Conservation (phyloP, 37 sponge, comb jelly and placozoan species). For the Agelas oroides region DNA sequence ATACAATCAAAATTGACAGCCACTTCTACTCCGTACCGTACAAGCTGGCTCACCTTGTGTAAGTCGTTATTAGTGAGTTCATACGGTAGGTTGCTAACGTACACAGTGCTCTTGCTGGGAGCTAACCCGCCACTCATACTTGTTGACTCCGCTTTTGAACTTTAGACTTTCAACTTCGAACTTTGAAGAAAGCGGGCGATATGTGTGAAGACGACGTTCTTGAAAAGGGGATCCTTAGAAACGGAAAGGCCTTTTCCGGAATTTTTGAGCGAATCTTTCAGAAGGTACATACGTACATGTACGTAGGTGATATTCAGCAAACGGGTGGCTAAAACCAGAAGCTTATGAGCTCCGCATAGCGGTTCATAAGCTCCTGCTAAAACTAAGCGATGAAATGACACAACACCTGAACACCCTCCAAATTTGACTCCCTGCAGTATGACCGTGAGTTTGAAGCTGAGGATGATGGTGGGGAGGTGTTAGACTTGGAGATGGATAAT, state of each 20-base stretch:
- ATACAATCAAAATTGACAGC: background rate
- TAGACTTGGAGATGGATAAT: background rate
- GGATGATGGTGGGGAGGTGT: background rate
- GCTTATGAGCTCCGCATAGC: no score
- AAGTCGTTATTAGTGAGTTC: constrained; percentile 93
- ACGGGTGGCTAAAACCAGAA: background rate
- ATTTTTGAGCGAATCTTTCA: background rate
- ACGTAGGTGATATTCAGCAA: no score
- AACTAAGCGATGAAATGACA: background rate
- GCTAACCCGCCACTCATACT: constrained; percentile 95
- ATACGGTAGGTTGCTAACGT: constrained; percentile 90
- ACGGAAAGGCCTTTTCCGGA: background rate
- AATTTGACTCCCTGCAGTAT: background rate
- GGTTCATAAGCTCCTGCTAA: no score
- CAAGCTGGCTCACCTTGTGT: constrained; percentile 70
- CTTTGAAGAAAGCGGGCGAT: background rate
- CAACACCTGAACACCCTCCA: no score
- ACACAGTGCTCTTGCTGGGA: constrained; percentile 95
- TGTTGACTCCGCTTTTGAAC: no score
- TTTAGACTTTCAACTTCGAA: background rate
- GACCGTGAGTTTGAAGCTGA: background rate
- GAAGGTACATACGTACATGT: background rate
- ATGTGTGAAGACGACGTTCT: background rate
- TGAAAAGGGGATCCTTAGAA: constrained; percentile 4
- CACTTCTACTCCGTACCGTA: background rate